Evolutionary conservation across 2,797 vertebrate species (phyloP).

Genomic region (Galaxias olidus): DNA sequence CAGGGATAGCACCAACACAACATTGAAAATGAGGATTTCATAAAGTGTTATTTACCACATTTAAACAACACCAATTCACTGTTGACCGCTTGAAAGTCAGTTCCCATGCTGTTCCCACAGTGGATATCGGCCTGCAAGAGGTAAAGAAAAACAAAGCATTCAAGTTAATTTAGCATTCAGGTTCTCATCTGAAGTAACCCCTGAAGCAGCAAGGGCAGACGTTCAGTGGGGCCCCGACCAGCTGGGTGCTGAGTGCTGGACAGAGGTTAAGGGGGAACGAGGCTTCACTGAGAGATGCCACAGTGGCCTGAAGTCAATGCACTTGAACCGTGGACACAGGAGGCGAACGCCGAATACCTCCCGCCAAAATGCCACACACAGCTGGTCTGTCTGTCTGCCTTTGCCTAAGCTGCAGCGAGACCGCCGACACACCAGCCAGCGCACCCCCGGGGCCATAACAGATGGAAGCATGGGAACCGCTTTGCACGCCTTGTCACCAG

Average conservation of each 20-base stretch:
- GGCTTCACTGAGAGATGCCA: slow-evolving; percentile 48
- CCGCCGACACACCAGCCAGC: slow-evolving; percentile 40
- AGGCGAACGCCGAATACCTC: slow-evolving; percentile 64
- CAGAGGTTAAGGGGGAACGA: slow-evolving; percentile 28
- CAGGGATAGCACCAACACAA: too few relatives aligned
- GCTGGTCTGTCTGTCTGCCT: slow-evolving; percentile 40
- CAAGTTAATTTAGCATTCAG: slow-evolving; percentile 62
- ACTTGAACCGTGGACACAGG: slow-evolving; percentile 68
- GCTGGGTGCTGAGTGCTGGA: slow-evolving; percentile 41
- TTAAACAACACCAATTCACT: too few relatives aligned
- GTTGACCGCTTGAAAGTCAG: too few relatives aligned
- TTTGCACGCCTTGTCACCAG: slow-evolving; percentile 11
- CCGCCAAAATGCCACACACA: slow-evolving; percentile 70
- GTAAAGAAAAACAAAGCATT: slow-evolving; percentile 31
- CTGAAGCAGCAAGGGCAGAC: slow-evolving; percentile 59
- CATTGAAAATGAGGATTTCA: too few relatives aligned
- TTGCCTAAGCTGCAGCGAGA: slow-evolving; percentile 13
- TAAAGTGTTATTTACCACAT: too few relatives aligned
- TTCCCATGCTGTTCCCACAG: slow-evolving; percentile 38
- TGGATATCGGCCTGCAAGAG: slow-evolving; percentile 34
- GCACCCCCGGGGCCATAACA: slow-evolving; percentile 60
- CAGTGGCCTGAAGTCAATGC: slow-evolving; percentile 63
- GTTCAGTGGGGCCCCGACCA: slow-evolving; percentile 44
- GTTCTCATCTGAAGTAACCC: slow-evolving; percentile 57
- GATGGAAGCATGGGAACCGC: slow-evolving; percentile 49